Conservation (phyloP, 2,113 vertebrate genomes). For the Corydoras maculifer region DNA sequence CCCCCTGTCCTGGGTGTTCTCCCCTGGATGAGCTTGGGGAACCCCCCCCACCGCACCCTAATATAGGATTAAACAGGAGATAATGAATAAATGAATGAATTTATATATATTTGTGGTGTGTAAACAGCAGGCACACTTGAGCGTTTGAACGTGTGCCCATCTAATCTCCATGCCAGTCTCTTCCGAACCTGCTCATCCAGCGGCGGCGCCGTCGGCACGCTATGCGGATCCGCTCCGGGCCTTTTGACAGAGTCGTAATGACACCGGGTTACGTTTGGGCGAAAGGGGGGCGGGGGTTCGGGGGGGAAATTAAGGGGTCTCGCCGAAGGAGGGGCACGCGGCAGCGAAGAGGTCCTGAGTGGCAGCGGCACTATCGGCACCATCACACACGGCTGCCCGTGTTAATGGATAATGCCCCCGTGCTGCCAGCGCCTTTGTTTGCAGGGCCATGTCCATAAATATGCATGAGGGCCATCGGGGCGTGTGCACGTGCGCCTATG, state of each 20-base stretch:
- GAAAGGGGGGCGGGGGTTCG: slow-evolving; percentile 23
- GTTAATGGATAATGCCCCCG: slow-evolving; percentile 71
- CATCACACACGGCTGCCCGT: slow-evolving; percentile 67
- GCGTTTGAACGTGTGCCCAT: slow-evolving; percentile 4
- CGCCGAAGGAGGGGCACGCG: slow-evolving; percentile 46
- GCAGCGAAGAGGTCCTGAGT: slow-evolving; percentile 44
- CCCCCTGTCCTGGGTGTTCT: too few species aligned
- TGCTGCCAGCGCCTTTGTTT: slow-evolving; percentile 71
- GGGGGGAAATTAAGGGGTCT: slow-evolving; percentile 54
- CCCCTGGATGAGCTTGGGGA: too few species aligned
- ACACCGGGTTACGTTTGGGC: slow-evolving; percentile 51
- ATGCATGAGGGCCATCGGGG: slow-evolving; percentile 62
- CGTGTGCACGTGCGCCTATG: slow-evolving; percentile 38
- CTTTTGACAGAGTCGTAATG: slow-evolving; percentile 35
- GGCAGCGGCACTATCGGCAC: slow-evolving; percentile 62
- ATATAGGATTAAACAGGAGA: too few species aligned
- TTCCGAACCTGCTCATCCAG: slow-evolving; percentile 37
- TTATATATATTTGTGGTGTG: too few species aligned
- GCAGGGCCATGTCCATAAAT: slow-evolving; percentile 65
- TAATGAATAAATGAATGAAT: too few species aligned
- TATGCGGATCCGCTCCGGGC: slow-evolving; percentile 5
- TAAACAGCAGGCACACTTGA: too few species aligned
- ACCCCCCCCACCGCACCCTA: too few species aligned
- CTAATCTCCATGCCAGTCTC: background rate
- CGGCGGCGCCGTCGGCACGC: slow-evolving; percentile 12